Conservation (phyloP, 2,888 invertebrate genomes). For the Gibbula magus region DNA sequence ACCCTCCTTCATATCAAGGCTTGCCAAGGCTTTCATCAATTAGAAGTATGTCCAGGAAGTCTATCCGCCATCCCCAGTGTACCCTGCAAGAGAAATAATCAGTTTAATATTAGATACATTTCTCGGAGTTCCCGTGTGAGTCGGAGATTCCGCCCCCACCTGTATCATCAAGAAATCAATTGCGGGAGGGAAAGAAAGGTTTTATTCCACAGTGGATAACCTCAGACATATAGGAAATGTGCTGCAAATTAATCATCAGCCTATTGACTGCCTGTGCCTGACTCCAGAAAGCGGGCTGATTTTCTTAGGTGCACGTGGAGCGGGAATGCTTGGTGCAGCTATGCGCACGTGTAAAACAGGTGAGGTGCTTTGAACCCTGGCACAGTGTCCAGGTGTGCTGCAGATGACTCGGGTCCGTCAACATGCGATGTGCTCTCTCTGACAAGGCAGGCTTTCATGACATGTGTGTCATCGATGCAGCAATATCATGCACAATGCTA, state of each 20-base stretch:
- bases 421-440: background rate
- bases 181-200: background rate
- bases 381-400: background rate
- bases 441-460: background rate
- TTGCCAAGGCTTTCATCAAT: constrained; percentile 13
- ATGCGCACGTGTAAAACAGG: constrained; percentile 21
- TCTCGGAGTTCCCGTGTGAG: constrained; percentile 10
- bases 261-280: background rate
- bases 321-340: constrained; percentile 5
- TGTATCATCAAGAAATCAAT: constrained; percentile 1
- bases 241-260: constrained; percentile 15
- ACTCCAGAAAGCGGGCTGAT: background rate
- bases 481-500: background rate
- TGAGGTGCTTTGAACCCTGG: constrained; percentile 18
- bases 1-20: background rate
- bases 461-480: background rate
- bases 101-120: constrained; percentile 21
- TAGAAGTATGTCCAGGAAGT: background rate
- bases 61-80: background rate
- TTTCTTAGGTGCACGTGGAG: constrained; percentile 4
- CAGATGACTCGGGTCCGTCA: background rate
- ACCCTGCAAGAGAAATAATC: constrained; percentile 14
- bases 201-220: background rate
- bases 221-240: constrained; percentile 5
- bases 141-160: constrained; percentile 5